Conservation (phyloP, 1,140 invertebrate genomes). For the Bombus breviceps region DNA sequence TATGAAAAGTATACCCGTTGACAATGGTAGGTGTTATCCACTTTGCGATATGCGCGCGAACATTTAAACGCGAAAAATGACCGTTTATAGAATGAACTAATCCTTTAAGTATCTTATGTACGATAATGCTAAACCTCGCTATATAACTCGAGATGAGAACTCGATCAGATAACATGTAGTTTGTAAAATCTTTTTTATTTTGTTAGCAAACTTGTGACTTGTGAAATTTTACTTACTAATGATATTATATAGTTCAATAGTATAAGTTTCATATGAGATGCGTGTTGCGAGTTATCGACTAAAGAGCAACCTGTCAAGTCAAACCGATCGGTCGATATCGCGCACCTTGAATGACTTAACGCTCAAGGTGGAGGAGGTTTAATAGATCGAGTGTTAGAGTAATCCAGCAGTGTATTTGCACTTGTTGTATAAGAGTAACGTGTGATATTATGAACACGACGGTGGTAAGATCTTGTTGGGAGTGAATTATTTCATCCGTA, state of each 20-base stretch:
- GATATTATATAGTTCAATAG: neutral
- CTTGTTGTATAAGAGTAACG: too few relatives aligned
- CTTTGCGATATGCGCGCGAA: neutral
- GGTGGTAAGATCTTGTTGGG: too few relatives aligned
- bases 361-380: too few relatives aligned
- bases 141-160: neutral
- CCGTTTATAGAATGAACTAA: neutral
- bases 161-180: neutral
- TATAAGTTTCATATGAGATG: too few relatives aligned
- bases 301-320: too few relatives aligned
- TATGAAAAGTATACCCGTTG: neutral
- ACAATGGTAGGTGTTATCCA: neutral
- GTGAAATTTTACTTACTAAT: neutral
- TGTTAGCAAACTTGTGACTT: neutral
- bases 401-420: too few relatives aligned
- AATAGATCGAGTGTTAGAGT: too few relatives aligned
- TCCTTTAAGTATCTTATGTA: neutral
- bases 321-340: too few relatives aligned
- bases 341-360: too few relatives aligned
- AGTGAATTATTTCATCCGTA: too few relatives aligned
- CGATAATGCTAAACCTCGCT: neutral
- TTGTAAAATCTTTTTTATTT: neutral
- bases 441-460: too few relatives aligned
- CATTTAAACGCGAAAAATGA: neutral
- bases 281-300: too few relatives aligned